Conservation (phyloP, 2,113 vertebrate genomes). For the Cricetomys ansorgei region DNA sequence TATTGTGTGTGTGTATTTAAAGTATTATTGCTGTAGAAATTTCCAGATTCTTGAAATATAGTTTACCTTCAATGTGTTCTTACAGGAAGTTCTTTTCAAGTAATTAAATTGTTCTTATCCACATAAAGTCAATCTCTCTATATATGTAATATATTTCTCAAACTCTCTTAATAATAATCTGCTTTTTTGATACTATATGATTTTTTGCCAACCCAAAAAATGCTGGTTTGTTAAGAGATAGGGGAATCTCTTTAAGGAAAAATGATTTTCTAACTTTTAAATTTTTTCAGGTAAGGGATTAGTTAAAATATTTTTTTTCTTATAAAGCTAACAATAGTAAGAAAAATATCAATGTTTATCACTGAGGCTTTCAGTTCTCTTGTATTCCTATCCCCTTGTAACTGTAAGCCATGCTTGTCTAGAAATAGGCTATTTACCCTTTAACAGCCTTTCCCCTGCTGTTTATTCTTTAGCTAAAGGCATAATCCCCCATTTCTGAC, state of each 20-base stretch:
- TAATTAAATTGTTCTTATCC: neutral
- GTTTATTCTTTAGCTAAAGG: slow-evolving; percentile 73
- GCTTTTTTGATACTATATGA: neutral
- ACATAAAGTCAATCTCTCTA: neutral
- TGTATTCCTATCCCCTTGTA: slow-evolving; percentile 55
- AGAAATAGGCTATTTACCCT: slow-evolving; percentile 63
- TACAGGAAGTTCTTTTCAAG: neutral
- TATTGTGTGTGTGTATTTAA: no score
- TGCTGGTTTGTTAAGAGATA: neutral
- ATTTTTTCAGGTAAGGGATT: neutral
- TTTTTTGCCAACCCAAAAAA: neutral
- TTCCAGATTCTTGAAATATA: neutral
- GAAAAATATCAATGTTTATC: slow-evolving; percentile 49
- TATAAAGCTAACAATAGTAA: slow-evolving; percentile 7
- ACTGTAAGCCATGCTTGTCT: slow-evolving; percentile 39
- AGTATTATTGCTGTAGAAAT: neutral
- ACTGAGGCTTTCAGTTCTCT: neutral
- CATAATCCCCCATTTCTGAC: slow-evolving; percentile 71
- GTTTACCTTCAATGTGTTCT: neutral
- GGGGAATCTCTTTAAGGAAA: neutral
- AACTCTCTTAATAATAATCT: neutral
- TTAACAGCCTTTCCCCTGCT: slow-evolving; percentile 65
- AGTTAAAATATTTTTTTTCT: neutral
- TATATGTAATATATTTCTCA: neutral
- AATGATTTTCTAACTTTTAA: neutral